A percentile compares a stretch with the other conserved stretches of the same genome.
These are phyloP conservation scores for Syrrhaptes paradoxus DNA, from an alignment of 2,113 vertebrate species.

Conservation along the genomic window DNA sequence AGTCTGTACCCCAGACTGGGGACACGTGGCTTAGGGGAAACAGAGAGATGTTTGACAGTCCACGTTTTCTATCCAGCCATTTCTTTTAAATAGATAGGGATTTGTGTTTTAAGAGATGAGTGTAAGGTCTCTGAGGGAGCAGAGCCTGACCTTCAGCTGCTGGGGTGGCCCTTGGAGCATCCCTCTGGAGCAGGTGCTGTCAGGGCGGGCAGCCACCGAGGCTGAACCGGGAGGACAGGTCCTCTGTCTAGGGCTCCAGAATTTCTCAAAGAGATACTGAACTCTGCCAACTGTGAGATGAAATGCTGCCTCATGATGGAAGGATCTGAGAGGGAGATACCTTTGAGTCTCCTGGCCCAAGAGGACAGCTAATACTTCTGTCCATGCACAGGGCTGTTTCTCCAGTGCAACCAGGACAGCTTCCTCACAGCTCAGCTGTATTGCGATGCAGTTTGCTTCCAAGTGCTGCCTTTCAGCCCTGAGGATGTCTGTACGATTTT, in stretches of 20 bases:
- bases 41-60: not conserved
- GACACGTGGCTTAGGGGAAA: not conserved
- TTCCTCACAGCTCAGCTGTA: too few relatives aligned
- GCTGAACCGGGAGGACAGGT: not conserved
- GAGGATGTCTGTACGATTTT: not conserved
- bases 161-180: not conserved
- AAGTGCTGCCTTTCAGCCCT: not conserved
- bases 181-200: not conserved
- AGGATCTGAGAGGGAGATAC: not conserved
- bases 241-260: not conserved
- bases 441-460: not conserved
- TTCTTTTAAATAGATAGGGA: not conserved
- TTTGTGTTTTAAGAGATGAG: not conserved
- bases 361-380: not conserved
- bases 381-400: not conserved
- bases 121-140: not conserved
- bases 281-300: not conserved
- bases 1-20: not conserved
- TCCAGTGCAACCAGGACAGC: not conserved
- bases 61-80: accelerated
- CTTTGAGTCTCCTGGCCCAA: not conserved
- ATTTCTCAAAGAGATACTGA: not conserved
- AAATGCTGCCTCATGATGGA: not conserved
- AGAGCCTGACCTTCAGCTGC: not conserved
- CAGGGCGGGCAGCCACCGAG: not conserved